Evolutionary conservation across 2,888 invertebrate species (phyloP).

Genomic region (Cryptocheilus praepositus): DNA sequence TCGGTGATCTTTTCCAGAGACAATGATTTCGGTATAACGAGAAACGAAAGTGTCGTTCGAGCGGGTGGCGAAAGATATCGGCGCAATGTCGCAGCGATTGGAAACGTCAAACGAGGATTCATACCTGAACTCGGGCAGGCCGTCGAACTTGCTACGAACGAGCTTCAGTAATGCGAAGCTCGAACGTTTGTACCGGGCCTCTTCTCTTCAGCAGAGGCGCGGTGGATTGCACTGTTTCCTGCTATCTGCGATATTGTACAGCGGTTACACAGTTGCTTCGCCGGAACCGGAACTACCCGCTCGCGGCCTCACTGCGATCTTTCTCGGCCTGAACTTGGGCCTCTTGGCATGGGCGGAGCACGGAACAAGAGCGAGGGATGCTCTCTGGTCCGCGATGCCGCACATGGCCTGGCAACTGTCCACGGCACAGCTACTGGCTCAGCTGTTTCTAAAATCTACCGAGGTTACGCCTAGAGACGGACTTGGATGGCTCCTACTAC

Average conservation of each 20-base stretch:
- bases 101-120: conserved; percentile 72
- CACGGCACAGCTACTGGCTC: conserved; percentile 79
- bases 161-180: conserved; percentile 80
- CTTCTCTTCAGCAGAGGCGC: conserved; percentile 83
- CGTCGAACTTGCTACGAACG: conserved; percentile 72
- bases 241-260: conserved; percentile 81
- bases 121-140: conserved; percentile 70
- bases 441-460: conserved; percentile 79
- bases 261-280: conserved; percentile 79
- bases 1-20: not conserved
- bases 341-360: conserved; percentile 69
- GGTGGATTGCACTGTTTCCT: conserved; percentile 84
- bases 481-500: conserved; percentile 83
- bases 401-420: conserved; percentile 82
- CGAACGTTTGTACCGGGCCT: conserved; percentile 83
- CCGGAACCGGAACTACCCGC: conserved; percentile 71
- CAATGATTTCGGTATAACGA: not conserved
- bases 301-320: conserved; percentile 68
- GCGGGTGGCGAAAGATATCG: not conserved
- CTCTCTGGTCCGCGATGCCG: conserved; percentile 78
- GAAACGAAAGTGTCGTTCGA: not conserved
- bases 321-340: conserved; percentile 69
- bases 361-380: conserved; percentile 64
- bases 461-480: conserved; percentile 80
- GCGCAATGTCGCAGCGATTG: conserved; percentile 62